Conservation (phyloP, 1,140 invertebrate species). For the Hyposmocoma kahamanoa region DNA sequence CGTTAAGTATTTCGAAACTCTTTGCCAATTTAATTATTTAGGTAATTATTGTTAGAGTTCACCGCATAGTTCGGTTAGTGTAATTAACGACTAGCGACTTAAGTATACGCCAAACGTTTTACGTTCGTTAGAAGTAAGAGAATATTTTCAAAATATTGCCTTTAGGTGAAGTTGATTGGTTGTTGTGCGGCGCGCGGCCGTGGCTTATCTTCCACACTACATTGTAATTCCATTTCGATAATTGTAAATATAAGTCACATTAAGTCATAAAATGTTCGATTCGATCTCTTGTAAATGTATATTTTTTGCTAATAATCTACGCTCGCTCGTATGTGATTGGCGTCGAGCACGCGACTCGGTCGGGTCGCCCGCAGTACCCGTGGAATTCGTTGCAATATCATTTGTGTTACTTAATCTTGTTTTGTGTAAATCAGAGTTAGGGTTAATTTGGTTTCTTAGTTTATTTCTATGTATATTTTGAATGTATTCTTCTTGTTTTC, state of each 20-base stretch:
- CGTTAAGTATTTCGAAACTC: constrained; percentile 72
- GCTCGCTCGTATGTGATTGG: constrained; percentile 25
- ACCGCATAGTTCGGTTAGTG: constrained; percentile 69
- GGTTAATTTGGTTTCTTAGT: constrained; percentile 45
- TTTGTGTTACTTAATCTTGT: constrained; percentile 60
- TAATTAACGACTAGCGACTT: constrained; percentile 69
- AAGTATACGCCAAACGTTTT: constrained; percentile 74
- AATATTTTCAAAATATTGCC: constrained; percentile 72
- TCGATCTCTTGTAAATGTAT: constrained; percentile 72
- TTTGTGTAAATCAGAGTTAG: constrained; percentile 64
- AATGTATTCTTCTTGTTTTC: constrained; percentile 38
- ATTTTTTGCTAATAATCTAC: constrained; percentile 63
- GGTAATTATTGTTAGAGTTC: constrained; percentile 66
- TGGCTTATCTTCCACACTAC: constrained; percentile 60
- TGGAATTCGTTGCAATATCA: constrained; percentile 60
- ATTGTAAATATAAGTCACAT: constrained; percentile 69
- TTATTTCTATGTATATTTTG: constrained; percentile 68
- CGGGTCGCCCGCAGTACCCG: constrained; percentile 40
- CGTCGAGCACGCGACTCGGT: constrained; percentile 14
- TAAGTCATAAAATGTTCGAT: constrained; percentile 68
- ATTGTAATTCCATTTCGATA: constrained; percentile 69
- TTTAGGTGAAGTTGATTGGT: constrained; percentile 51
- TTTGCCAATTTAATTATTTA: constrained; percentile 74
- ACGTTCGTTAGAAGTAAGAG: constrained; percentile 67
- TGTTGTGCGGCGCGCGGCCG: constrained; percentile 32